Base-by-base conservation (phyloP, 2,797 vertebrate species). In the Coranthus polyacanthus region DNA sequence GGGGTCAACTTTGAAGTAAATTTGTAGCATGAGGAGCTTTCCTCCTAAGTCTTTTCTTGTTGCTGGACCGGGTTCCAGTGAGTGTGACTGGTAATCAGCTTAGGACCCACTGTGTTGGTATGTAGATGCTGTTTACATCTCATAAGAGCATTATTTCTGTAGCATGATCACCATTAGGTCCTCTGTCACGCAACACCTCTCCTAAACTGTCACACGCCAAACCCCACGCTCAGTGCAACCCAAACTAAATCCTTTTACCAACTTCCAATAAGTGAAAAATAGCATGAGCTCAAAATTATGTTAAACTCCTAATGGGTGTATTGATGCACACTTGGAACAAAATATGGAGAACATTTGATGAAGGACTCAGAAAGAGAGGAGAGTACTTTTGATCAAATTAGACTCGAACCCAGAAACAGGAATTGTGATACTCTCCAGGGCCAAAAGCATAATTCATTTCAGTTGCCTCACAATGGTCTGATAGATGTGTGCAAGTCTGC, bases 11-110 rank as follows among this genome's bases (percentile, higher is more conserved):
- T 66, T 71, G 51, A 82, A 75, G 68, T 72, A 44, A 57, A 51
- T 68, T 45, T 75, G 39, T 73, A 66, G 43, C 62, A 67, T 3
- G 53, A 74, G 44, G 62, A 61, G 62, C 49, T 80, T 79, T 83
- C n/a, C 21, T 38, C n/a, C 47, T 54, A 72, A 85, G 74, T 55
- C 78, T 55, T 26, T 60, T 24, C 72, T 60, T 12, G 60, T 43
- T 57, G 84, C 74, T 41, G 52, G 65, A 63, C 68, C 68, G 61
- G 55, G 45, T 52, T 67, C 45, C 55, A 20, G 60, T 3, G 47
- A 91, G 75, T 88, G 86, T 82, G 84, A 89, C 78, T 51, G 34
- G 12, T 89, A 89, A 92, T 88, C 79, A 79, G 84, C 80, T 92
- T 90, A 83, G 59, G 60, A 12, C 57, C 74, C 66, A 77, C 52